Evolutionary conservation across 2,113 vertebrate genomes (phyloP).

Genomic region (Odocoileus hemionus): DNA sequence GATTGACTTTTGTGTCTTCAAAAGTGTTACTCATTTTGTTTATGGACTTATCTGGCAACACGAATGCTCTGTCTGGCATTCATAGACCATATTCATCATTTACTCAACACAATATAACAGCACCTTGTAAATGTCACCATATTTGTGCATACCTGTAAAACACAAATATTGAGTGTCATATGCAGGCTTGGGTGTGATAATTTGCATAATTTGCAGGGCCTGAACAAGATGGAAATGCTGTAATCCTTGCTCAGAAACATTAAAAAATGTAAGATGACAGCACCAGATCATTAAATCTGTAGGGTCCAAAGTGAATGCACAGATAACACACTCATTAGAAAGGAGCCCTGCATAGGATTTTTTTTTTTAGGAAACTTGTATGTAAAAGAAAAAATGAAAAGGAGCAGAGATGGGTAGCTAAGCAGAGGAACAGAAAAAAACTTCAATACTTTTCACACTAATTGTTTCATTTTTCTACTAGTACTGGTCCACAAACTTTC

Average conservation of each 20-base stretch:
- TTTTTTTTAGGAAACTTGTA: neutral
- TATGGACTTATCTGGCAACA: neutral
- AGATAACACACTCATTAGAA: neutral
- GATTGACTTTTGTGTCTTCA: constrained; percentile 61
- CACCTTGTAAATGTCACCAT: constrained; percentile 33
- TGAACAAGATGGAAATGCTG: neutral
- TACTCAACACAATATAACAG: constrained; percentile 28
- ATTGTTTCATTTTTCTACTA: neutral
- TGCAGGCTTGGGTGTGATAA: neutral
- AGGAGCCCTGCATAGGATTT: fast-evolving
- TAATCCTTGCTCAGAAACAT: neutral
- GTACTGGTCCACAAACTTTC: neutral
- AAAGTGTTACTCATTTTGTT: constrained; percentile 50
- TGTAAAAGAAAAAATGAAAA: neutral
- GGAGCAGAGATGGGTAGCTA: neutral
- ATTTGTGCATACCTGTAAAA: neutral
- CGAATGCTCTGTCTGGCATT: neutral
- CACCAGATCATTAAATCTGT: neutral
- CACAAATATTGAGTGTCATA: neutral
- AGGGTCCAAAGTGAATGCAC: neutral
- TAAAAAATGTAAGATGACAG: neutral
- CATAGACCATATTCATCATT: neutral
- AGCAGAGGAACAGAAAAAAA: neutral
- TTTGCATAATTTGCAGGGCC: neutral
- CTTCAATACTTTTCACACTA: neutral